Percentiles rank a stretch among this genome's conserved stretches.
Conservation (phyloP, 2,797 vertebrate species). For the Alca torda region DNA sequence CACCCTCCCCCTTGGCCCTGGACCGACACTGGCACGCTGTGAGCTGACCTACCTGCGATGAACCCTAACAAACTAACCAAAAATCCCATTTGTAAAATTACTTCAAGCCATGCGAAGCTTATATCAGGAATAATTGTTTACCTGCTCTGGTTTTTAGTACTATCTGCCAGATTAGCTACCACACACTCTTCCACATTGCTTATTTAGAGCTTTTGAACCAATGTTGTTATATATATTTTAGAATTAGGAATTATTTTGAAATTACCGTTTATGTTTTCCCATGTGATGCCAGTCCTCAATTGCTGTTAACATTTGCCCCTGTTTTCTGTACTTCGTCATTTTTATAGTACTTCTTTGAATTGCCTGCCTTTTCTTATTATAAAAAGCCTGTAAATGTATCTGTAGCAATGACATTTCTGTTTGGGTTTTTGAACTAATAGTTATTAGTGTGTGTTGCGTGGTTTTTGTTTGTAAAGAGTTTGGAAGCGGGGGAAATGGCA, state of each 20-base stretch:
- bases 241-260: neutral
- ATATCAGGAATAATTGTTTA: neutral
- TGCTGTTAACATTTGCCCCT: neutral
- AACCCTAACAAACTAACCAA: neutral
- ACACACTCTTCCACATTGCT: neutral
- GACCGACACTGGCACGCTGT: rapidly evolving
- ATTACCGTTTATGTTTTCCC: neutral
- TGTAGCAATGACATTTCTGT: neutral
- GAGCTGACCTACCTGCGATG: neutral
- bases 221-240: neutral
- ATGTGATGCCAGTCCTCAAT: neutral
- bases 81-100: neutral
- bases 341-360: neutral
- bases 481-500: neutral
- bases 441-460: rapidly evolving
- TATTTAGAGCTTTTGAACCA: neutral
- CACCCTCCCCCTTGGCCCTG: neutral
- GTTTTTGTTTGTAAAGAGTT: neutral
- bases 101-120: neutral
- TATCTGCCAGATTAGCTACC: neutral
- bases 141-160: neutral
- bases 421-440: neutral
- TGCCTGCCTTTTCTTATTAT: neutral
- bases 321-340: neutral
- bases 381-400: neutral